phyloP scores from a whole-genome alignment of 2,888 invertebrate species.

The Chrysina gloriosa region DNA sequence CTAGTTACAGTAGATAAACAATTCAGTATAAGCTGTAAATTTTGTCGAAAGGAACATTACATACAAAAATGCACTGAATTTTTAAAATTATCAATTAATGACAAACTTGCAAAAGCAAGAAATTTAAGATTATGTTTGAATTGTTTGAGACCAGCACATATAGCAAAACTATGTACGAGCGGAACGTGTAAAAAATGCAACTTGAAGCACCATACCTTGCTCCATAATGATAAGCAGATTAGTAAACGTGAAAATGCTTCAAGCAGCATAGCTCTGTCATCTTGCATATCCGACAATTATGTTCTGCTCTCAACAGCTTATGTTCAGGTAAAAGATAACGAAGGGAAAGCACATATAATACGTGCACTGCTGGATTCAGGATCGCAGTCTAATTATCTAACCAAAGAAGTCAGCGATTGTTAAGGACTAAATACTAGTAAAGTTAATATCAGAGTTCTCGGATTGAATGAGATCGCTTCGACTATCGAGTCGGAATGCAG shows the following conservation, averaged over 20 bases:
- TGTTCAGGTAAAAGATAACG: background rate
- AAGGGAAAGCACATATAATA: background rate
- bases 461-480: background rate
- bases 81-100: background rate
- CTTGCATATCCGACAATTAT: background rate
- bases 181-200: background rate
- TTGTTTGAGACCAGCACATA: background rate
- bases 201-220: background rate
- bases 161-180: background rate
- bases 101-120: background rate
- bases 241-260: background rate
- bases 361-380: background rate
- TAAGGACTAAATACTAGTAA: background rate
- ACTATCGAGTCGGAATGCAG: background rate
- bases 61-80: background rate
- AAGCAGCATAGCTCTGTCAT: background rate
- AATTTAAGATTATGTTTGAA: background rate
- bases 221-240: background rate
- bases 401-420: background rate
- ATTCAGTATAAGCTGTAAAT: background rate
- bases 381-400: background rate
- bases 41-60: background rate
- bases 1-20: no score
- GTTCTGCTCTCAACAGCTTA: background rate
- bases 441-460: background rate